Evolutionary conservation across 2,797 vertebrate species (phyloP), one percentile per base, ranked within the genome.

Genomic region (Pithecia hirsuta): DNA sequence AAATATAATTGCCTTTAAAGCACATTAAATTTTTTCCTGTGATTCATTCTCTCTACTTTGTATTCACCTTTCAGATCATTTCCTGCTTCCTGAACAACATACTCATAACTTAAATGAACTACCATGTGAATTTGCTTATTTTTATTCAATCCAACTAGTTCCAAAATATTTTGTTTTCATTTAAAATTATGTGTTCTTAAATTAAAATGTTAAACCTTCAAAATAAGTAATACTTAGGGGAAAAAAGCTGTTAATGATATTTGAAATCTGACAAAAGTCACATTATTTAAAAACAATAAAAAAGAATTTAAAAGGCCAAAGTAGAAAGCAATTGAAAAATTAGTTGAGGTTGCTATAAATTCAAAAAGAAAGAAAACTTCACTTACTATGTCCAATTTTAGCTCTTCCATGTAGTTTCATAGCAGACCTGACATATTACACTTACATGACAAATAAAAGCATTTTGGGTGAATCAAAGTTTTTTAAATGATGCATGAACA

Each of bases 1-100:
- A 98, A 98, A 97, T 89, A 98, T 98, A 98, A 98, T 98, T 98
- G 95, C 72, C 93, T 98, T 98, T 98, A 98, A 98, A 98, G 89
- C 36, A 97, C 93, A 39, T 95, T 98, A 98, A 97, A 93, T 70
- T 95, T 98, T 98, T 98, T 94, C 84, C 57, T 93, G 55, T 89
- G 89, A 98, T 98, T 98, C 98, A 97, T n/a, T 24, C n/a, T 96
- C 48, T 92, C 70, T 97, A 96, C 93, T 98, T 98, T 97, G 41
- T 95, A 97, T 97, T 98, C 97, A 96, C 80, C 55, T 97, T 96
- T 97, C 59, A 97, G 97, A 70, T 98, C 97, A 94, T 95, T 98
- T 98, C 92, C 28, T 48, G 9, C 46, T 96, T 81, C 93, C 80
- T 96, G 92, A 98, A 97, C 76, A 92, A 88, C n/a, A 10, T 95